A percentile compares a stretch with the other conserved stretches of the same genome.
Evolutionary conservation across 2,797 vertebrate species (phyloP).

Genomic region (Trichosurus vulpecula): DNA sequence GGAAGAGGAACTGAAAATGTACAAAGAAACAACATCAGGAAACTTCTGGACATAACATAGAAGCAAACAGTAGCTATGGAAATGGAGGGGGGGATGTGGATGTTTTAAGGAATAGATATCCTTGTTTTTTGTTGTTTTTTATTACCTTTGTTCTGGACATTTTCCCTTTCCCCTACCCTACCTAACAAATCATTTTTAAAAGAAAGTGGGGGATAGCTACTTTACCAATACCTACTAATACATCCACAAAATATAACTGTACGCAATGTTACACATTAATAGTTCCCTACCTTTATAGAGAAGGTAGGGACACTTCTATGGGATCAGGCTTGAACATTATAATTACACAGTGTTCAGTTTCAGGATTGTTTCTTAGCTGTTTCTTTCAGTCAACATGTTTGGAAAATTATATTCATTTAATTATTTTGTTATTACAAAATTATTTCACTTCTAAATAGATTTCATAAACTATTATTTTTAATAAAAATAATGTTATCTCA

Average conservation of each 20-base stretch:
- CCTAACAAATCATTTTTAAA: not conserved
- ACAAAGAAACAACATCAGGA: not conserved
- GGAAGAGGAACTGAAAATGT: slow-evolving; percentile 74
- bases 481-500: not conserved
- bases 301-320: not conserved
- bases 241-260: not conserved
- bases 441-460: not conserved
- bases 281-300: not conserved
- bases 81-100: not conserved
- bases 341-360: not conserved
- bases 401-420: not conserved
- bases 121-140: not conserved
- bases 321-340: not conserved
- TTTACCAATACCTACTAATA: not conserved
- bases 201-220: not conserved
- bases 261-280: not conserved
- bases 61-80: not conserved
- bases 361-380: not conserved
- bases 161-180: not conserved
- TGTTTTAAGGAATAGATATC: not conserved
- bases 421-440: not conserved
- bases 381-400: not conserved
- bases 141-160: not conserved
- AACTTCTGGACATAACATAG: not conserved
- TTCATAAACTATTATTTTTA: not conserved